Conservation (phyloP, 1,140 invertebrate species). For the Meloidogyne floridensis region DNA sequence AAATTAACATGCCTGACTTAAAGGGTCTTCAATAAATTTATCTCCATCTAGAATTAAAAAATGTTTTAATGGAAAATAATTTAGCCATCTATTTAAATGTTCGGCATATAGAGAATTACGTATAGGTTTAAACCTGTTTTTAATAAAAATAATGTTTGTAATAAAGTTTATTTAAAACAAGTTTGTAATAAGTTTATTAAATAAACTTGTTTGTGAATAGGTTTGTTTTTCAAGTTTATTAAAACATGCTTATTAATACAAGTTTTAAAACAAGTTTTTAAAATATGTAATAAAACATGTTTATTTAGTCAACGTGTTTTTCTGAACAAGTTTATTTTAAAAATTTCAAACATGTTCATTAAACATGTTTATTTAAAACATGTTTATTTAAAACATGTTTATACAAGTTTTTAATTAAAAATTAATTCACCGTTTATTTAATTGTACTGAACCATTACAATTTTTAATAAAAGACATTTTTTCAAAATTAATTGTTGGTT, state of each 20-base stretch:
- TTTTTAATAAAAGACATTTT: conserved; percentile 44
- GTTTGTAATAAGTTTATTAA: no score
- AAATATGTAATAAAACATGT: no score
- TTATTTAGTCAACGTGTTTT: no score
- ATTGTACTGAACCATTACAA: conserved; percentile 5
- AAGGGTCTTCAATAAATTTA: conserved; percentile 70
- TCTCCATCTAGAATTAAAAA: conserved; percentile 92
- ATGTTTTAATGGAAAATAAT: conserved; percentile 81
- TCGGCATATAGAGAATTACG: conserved; percentile 76
- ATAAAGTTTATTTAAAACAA: no score
- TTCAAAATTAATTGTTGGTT: conserved; percentile 53
- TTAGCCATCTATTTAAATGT: conserved; percentile 91
- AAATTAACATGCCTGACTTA: conserved; percentile 10
- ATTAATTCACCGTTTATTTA: conserved; percentile 14
- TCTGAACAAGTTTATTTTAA: no score
- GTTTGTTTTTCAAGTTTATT: no score
- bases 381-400: no score
- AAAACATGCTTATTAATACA: no score
- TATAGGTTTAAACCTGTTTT: conserved; percentile 8
- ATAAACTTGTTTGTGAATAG: no score
- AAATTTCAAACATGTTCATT: no score
- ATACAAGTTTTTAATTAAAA: background rate
- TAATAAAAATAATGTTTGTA: background rate
- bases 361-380: no score
- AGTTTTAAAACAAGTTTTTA: no score